Evolutionary conservation across 2,797 vertebrate species (phyloP).

Genomic region (Cyprinodon diabolis): DNA sequence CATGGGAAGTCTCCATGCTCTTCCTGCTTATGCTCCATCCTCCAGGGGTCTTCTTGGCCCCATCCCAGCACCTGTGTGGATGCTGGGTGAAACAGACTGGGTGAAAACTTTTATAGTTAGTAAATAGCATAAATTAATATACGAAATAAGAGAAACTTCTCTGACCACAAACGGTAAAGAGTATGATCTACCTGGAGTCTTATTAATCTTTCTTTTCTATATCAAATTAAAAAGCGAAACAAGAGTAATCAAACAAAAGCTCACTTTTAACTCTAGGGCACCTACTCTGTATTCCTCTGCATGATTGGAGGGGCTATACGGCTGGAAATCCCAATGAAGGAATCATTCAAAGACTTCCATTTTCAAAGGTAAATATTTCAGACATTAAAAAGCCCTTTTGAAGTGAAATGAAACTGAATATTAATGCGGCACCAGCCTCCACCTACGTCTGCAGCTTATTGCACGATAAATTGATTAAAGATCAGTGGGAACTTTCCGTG

Average conservation of each 20-base stretch:
- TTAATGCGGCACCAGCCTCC: constrained; percentile 54
- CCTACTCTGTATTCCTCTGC: constrained; percentile 49
- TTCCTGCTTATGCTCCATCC: constrained; percentile 76
- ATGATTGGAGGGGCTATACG: constrained; percentile 28
- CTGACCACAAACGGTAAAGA: constrained; percentile 5
- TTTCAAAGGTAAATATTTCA: constrained; percentile 64
- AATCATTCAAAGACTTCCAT: constrained; percentile 56
- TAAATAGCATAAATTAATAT: too few species aligned
- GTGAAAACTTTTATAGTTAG: too few species aligned
- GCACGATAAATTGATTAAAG: constrained; percentile 69
- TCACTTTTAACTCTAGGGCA: neutral
- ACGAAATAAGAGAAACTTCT: neutral
- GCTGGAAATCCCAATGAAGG: constrained; percentile 46
- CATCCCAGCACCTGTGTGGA: constrained; percentile 86
- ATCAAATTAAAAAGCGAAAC: constrained; percentile 21
- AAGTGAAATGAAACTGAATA: constrained; percentile 68
- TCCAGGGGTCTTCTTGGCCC: constrained; percentile 44
- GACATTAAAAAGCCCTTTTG: constrained; percentile 65
- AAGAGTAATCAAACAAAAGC: constrained; percentile 26
- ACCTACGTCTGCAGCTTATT: constrained; percentile 56
- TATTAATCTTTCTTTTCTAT: constrained; percentile 1
- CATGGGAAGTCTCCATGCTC: constrained; percentile 76
- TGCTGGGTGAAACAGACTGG: constrained; percentile 58
- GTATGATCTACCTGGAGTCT: constrained; percentile 6
- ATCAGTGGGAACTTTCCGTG: constrained; percentile 59